phyloP scores from a whole-genome alignment of 1,140 invertebrate species.

The Bombus ignitus region DNA sequence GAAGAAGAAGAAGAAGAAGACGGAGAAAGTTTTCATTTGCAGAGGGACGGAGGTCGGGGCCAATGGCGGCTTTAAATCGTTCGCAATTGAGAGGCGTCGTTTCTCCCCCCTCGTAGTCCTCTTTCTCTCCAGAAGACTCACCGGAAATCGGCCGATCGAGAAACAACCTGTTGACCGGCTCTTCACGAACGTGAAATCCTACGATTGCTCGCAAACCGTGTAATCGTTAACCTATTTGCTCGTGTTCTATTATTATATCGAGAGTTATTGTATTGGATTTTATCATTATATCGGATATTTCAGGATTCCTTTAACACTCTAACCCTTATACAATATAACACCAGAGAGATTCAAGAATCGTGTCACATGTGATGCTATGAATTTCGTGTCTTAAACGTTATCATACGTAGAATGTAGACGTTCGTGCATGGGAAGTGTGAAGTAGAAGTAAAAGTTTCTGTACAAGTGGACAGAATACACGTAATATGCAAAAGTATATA shows the following conservation, averaged over 20 bases:
- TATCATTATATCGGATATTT: no score
- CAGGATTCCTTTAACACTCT: no score
- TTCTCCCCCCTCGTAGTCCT: slow-evolving; percentile 38
- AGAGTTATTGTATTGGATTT: neutral
- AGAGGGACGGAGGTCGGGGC: slow-evolving; percentile 59
- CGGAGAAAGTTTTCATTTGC: slow-evolving; percentile 72
- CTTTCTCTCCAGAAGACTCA: slow-evolving; percentile 49
- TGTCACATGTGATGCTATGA: no score
- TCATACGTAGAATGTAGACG: no score
- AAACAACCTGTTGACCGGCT: slow-evolving; percentile 65
- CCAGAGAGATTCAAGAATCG: no score
- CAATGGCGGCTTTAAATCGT: slow-evolving; percentile 66
- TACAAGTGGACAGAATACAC: no score
- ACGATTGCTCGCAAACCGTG: slow-evolving; percentile 21
- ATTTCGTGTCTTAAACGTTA: no score
- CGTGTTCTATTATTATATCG: neutral
- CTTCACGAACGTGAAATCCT: slow-evolving; percentile 25
- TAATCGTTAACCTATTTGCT: slow-evolving; percentile 26
- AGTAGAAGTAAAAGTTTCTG: no score
- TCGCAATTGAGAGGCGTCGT: slow-evolving; percentile 64
- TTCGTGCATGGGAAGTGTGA: no score
- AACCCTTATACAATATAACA: no score
- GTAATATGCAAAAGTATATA: no score
- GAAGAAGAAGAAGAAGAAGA: slow-evolving; percentile 49
- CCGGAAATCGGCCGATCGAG: slow-evolving; percentile 59